These are phyloP conservation scores for Gonioctena quinquepunctata DNA, from an alignment of 1,140 invertebrate species.

Conservation along the genomic window DNA sequence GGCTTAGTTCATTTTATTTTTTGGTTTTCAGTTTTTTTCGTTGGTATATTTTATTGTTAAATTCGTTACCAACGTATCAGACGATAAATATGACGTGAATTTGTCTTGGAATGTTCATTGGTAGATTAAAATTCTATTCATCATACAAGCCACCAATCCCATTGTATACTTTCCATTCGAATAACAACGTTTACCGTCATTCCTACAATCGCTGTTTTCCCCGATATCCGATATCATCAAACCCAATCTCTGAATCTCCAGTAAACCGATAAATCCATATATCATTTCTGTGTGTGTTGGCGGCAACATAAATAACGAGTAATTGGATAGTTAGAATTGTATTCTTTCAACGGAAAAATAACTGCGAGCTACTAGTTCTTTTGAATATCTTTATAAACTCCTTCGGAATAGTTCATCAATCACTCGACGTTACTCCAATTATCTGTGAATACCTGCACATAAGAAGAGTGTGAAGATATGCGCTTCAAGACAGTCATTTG, in stretches of 20 bases:
- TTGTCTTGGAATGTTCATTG: too few relatives aligned
- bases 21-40: too few relatives aligned
- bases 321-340: conserved; percentile 10
- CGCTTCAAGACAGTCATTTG: conserved; percentile 2
- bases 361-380: conserved; percentile 10
- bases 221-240: not conserved
- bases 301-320: conserved; percentile 3
- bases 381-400: not conserved
- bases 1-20: too few relatives aligned
- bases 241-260: not conserved
- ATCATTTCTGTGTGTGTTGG: not conserved
- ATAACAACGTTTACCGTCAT: not conserved
- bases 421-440: conserved; percentile 7
- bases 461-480: conserved; percentile 11
- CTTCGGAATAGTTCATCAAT: not conserved
- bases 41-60: too few relatives aligned
- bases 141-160: too few relatives aligned
- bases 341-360: conserved; percentile 5
- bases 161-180: too few relatives aligned
- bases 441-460: not conserved
- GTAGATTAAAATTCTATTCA: too few relatives aligned
- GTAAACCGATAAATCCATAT: not conserved
- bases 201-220: not conserved
- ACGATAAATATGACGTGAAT: too few relatives aligned
- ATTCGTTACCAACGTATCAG: too few relatives aligned